These are phyloP conservation scores for Diceros bicornis DNA, from an alignment of 2,797 vertebrate species.

Conservation along the genomic window DNA sequence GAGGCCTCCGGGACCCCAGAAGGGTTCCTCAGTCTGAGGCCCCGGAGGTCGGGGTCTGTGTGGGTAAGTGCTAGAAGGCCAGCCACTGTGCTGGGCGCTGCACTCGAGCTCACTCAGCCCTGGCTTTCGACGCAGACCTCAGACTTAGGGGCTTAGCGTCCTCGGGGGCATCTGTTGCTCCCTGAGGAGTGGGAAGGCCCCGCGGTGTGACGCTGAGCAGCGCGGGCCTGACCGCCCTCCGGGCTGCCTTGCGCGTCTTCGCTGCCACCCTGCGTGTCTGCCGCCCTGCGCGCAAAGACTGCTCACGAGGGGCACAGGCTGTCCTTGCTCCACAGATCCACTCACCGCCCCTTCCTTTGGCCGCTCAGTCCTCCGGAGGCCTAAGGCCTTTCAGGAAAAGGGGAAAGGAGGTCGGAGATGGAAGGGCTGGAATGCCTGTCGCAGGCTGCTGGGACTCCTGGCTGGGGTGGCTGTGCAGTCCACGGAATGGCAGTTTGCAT, in stretches of 20 bases:
- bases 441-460: not conserved
- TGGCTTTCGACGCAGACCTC: accelerated
- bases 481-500: accelerated
- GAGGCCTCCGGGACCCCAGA: accelerated
- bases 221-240: accelerated
- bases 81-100: accelerated
- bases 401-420: not conserved
- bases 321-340: no score
- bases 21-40: not conserved
- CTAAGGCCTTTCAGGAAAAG: not conserved
- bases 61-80: not conserved
- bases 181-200: not conserved
- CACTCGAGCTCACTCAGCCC: not conserved
- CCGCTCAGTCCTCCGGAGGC: not conserved
- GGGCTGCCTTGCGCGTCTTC: accelerated
- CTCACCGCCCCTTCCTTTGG: not conserved
- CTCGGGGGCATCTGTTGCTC: not conserved
- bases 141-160: not conserved
- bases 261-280: accelerated
- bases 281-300: not conserved
- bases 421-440: not conserved
- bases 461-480: not conserved
- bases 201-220: accelerated
- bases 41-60: not conserved
- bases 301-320: accelerated